A percentile compares a stretch with the other conserved stretches of the same genome.
phyloP scores from a whole-genome alignment of 2,888 invertebrate species.

The Noctua comes region DNA sequence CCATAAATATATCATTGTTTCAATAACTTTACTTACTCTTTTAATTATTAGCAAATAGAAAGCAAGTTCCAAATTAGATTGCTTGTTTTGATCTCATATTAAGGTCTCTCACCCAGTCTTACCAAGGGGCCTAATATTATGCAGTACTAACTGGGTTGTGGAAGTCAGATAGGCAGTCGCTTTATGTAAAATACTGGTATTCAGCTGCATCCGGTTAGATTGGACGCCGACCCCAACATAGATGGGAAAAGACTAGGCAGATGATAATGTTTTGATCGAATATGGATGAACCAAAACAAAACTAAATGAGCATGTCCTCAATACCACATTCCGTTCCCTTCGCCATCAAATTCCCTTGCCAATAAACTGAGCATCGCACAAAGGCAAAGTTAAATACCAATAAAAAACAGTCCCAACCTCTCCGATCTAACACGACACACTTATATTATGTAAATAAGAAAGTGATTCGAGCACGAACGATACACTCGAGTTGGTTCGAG shows the following conservation, averaged over 20 bases:
- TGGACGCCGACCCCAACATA: background rate
- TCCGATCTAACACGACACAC: constrained; percentile 57
- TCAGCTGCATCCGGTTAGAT: background rate
- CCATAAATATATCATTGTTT: background rate
- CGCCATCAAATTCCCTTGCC: constrained; percentile 21
- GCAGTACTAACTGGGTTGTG: background rate
- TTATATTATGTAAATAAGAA: constrained; percentile 76
- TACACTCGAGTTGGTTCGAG: constrained; percentile 62
- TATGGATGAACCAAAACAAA: background rate
- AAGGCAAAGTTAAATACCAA: constrained; percentile 69
- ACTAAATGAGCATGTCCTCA: background rate
- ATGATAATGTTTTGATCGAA: background rate
- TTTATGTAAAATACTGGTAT: background rate
- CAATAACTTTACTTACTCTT: background rate
- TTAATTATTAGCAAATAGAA: background rate
- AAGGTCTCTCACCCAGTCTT: background rate
- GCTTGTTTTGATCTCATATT: background rate
- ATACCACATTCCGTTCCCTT: background rate
- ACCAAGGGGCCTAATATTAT: background rate
- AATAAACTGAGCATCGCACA: constrained; percentile 57
- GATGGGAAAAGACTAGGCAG: background rate
- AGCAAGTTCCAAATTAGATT: background rate
- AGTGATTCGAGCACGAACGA: constrained; percentile 68
- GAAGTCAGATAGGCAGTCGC: background rate
- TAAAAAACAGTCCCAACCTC: constrained; percentile 70